Percentiles rank a stretch among this genome's conserved stretches.
Evolutionary conservation across 64 coral and sea anemone genomes (phyloP).

Genomic region (Stichodactyla mertensii): DNA sequence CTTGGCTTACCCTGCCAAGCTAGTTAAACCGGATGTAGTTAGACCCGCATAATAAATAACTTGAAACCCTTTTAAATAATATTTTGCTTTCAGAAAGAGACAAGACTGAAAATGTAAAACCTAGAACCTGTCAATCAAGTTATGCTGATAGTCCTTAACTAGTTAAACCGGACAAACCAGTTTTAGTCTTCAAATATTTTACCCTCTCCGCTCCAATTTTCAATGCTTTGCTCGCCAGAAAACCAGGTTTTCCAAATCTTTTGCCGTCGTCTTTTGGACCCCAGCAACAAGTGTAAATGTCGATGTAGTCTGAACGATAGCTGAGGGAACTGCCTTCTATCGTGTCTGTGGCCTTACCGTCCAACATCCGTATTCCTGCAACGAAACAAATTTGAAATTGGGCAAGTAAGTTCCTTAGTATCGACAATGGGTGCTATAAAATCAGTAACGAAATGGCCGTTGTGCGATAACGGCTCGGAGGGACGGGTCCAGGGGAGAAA

Average conservation of each 20-base stretch:
- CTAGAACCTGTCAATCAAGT: too few species aligned
- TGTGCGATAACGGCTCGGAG: too few species aligned
- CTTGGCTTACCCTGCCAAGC: background rate
- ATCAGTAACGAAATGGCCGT: too few species aligned
- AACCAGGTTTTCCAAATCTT: slow-evolving; percentile 82
- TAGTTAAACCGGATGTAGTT: background rate
- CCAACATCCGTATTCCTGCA: slow-evolving; percentile 80
- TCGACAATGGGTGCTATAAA: too few species aligned
- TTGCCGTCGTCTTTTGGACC: slow-evolving; percentile 87
- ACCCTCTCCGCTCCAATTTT: slow-evolving; percentile 80
- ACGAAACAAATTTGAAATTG: background rate
- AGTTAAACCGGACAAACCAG: too few species aligned
- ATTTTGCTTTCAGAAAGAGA: too few species aligned
- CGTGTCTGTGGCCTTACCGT: slow-evolving; percentile 68
- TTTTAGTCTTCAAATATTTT: background rate
- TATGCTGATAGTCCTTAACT: too few species aligned
- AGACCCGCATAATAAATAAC: too few species aligned
- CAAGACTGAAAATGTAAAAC: too few species aligned
- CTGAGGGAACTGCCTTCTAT: slow-evolving; percentile 74
- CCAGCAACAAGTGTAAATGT: slow-evolving; percentile 90
- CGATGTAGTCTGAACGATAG: slow-evolving; percentile 82
- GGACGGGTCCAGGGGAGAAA: too few species aligned
- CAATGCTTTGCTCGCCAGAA: slow-evolving; percentile 65
- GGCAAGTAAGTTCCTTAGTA: too few species aligned
- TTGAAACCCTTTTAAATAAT: too few species aligned